Evolutionary conservation across 2,888 invertebrate genomes (phyloP).

Genomic region (Isoperla grammatica): DNA sequence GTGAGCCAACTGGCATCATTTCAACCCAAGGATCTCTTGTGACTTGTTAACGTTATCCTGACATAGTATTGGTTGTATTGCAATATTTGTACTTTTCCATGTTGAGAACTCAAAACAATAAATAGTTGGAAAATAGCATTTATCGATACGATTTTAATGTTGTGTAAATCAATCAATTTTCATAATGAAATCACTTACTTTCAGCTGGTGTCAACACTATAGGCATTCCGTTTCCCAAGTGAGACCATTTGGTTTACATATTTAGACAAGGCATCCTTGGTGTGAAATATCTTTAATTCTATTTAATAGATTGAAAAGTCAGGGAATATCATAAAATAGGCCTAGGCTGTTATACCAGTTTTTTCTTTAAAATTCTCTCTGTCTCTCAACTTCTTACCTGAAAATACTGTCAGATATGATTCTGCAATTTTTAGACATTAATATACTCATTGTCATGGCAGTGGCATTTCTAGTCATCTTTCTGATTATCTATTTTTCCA

Average conservation of each 20-base stretch:
- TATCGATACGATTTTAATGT: conserved; percentile 29
- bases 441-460: conserved; percentile 29
- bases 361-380: conserved; percentile 27
- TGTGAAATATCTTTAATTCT: conserved; percentile 27
- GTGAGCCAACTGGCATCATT: conserved; percentile 30
- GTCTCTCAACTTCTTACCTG: conserved; percentile 30
- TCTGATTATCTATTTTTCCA: conserved; percentile 31
- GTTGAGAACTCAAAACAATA: conserved; percentile 54
- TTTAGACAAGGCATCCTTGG: conserved; percentile 29
- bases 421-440: conserved; percentile 30
- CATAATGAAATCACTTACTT: conserved; percentile 1
- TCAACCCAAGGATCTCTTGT: conserved; percentile 34
- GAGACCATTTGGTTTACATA: conserved; percentile 1
- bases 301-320: conserved; percentile 25
- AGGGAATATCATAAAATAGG: conserved; percentile 27
- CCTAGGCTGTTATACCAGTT: conserved; percentile 26
- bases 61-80: conserved; percentile 46
- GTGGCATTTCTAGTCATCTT: conserved; percentile 31
- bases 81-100: conserved; percentile 60
- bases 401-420: conserved; percentile 29
- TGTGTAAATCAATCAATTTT: conserved; percentile 8
- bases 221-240: neutral
- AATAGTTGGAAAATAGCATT: conserved; percentile 44
- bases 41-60: conserved; percentile 10
- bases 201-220: neutral